phyloP scores from a whole-genome alignment of 2,113 vertebrate species.

The Mormyrus lacerda region DNA sequence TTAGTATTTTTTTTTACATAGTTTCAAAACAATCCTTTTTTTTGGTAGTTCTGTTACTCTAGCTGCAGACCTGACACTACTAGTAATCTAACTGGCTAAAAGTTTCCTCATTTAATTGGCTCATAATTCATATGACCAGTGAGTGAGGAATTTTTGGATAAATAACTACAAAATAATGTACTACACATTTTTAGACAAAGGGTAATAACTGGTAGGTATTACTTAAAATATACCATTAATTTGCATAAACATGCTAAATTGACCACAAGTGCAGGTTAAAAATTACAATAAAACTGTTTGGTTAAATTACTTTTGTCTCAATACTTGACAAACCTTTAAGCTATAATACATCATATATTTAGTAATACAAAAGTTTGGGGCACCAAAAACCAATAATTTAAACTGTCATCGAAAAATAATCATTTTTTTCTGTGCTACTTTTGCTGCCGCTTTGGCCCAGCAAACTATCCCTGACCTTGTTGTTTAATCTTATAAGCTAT shows the following conservation, averaged over 20 bases:
- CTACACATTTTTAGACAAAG: not conserved
- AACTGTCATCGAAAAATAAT: not conserved
- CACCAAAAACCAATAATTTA: not conserved
- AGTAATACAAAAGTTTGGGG: not conserved
- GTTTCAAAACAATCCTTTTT: not conserved
- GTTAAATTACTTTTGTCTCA: not conserved
- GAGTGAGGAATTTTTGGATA: not conserved
- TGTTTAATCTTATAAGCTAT: not conserved
- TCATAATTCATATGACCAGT: not conserved
- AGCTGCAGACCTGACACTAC: not conserved
- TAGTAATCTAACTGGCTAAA: not conserved
- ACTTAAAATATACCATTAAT: not conserved
- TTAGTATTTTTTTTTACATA: not conserved
- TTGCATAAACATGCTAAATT: not conserved
- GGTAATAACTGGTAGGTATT: not conserved
- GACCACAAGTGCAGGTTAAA: not conserved
- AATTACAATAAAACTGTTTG: not conserved
- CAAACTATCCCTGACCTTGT: constrained; percentile 1
- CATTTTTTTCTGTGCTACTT: not conserved
- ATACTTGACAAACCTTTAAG: not conserved
- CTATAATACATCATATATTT: not conserved
- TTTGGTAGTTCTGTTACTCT: not conserved
- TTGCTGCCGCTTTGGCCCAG: not conserved
- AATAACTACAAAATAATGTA: not conserved
- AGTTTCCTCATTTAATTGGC: not conserved